Evolutionary conservation across 1,140 invertebrate genomes (phyloP).

Genomic region (Diachasmimorpha longicaudata): DNA sequence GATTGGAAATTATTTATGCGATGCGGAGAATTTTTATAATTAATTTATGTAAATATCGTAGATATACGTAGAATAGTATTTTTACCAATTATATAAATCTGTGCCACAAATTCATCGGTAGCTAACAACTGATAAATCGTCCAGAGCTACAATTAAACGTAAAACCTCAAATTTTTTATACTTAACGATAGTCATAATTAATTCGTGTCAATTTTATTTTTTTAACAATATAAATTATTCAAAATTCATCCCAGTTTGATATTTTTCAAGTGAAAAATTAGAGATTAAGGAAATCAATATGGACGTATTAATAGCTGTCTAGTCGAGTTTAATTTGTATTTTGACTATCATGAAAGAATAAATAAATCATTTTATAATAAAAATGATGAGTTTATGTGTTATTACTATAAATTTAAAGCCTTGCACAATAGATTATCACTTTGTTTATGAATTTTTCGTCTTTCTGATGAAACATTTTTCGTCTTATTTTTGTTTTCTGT

Average conservation of each 20-base stretch:
- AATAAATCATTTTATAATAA: conserved; percentile 6
- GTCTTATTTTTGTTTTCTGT: neutral
- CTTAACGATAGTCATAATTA: neutral
- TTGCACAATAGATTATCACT: neutral
- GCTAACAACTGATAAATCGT: neutral
- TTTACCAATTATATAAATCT: neutral
- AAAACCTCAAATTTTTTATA: neutral
- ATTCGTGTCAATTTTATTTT: neutral
- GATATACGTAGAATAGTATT: neutral
- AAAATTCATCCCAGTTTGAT: neutral
- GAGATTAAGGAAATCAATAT: neutral
- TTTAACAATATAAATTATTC: neutral
- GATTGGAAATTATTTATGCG: conserved; percentile 1
- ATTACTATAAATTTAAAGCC: neutral
- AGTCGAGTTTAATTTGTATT: conserved; percentile 56
- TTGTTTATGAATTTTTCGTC: neutral
- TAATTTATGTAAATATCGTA: neutral
- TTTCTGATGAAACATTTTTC: neutral
- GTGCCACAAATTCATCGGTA: neutral
- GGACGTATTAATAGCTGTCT: conserved; percentile 47
- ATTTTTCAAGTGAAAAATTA: conserved; percentile 9
- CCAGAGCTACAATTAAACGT: neutral
- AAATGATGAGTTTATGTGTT: neutral
- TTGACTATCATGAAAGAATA: conserved; percentile 45
- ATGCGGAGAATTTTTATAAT: neutral